phyloP scores from a whole-genome alignment of 2,113 vertebrate species.

The Todiramphus saurophagus region DNA sequence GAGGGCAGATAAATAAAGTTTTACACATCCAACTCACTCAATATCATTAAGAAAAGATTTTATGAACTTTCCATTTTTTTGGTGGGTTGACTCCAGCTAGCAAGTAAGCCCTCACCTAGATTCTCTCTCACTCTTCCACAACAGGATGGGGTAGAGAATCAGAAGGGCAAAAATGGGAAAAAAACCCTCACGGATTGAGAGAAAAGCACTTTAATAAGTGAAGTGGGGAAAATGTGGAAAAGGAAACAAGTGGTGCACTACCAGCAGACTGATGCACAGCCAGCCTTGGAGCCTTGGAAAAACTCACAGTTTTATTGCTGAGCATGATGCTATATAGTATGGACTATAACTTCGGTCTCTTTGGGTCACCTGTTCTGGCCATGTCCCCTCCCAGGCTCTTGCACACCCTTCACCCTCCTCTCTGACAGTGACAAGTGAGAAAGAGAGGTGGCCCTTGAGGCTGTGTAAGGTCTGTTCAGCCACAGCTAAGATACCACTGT shows the following conservation, averaged over 20 bases:
- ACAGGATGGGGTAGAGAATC: background rate
- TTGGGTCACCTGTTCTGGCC: accelerated
- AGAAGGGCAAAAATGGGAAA: background rate
- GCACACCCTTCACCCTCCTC: background rate
- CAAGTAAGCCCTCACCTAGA: background rate
- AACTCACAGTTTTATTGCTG: background rate
- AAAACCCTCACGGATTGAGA: accelerated
- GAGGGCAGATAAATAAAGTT: background rate
- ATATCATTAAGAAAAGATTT: background rate
- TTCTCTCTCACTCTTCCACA: background rate
- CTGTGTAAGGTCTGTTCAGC: background rate
- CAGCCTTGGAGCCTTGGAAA: background rate
- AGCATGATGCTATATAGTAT: background rate
- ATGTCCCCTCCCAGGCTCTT: background rate
- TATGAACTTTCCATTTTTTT: background rate
- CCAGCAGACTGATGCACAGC: background rate
- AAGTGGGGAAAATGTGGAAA: background rate
- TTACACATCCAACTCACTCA: background rate
- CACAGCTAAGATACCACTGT: background rate
- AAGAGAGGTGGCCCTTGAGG: background rate
- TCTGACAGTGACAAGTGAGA: background rate
- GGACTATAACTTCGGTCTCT: background rate
- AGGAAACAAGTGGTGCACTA: background rate
- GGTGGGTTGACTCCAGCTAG: background rate
- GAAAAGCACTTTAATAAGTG: background rate